Evolutionary conservation across 2,888 invertebrate species (phyloP).

Genomic region (Agrochola macilenta): DNA sequence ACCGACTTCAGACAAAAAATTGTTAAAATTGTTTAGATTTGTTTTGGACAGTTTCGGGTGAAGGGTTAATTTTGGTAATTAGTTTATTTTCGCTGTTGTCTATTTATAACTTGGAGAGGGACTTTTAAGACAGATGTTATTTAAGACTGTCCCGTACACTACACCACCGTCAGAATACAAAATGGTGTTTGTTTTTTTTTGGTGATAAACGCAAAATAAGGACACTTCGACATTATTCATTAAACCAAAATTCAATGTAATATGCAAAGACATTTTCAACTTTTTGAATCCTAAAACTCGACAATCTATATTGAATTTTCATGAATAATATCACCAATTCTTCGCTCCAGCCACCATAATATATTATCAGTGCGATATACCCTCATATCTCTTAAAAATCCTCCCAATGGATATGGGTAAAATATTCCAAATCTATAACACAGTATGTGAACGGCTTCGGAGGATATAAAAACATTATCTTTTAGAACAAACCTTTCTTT

Average conservation of each 20-base stretch:
- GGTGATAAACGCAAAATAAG: neutral
- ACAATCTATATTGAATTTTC: neutral
- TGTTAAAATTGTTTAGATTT: slow-evolving; percentile 52
- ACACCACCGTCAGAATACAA: neutral
- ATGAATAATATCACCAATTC: slow-evolving; percentile 28
- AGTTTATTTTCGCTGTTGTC: slow-evolving; percentile 29
- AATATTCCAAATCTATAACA: slow-evolving; percentile 66
- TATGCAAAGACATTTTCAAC: neutral
- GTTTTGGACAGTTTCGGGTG: slow-evolving; percentile 56
- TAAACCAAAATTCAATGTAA: neutral
- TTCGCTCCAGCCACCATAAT: neutral
- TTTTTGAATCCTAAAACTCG: neutral
- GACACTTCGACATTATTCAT: neutral
- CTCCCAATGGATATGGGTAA: slow-evolving; percentile 49
- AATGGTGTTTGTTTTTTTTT: neutral
- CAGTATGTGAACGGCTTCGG: slow-evolving; percentile 40
- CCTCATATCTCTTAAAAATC: slow-evolving; percentile 43
- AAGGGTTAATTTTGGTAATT: slow-evolving; percentile 51
- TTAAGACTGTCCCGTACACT: slow-evolving; percentile 7
- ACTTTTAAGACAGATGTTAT: slow-evolving; percentile 26
- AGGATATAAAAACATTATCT: slow-evolving; percentile 67
- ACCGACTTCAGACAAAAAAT: slow-evolving; percentile 45
- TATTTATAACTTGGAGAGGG: slow-evolving; percentile 21
- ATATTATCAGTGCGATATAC: slow-evolving; percentile 33
- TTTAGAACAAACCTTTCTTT: slow-evolving; percentile 65